These are phyloP conservation scores for Perithous albicinctus DNA, from an alignment of 2,888 invertebrate genomes.

Conservation along the genomic window DNA sequence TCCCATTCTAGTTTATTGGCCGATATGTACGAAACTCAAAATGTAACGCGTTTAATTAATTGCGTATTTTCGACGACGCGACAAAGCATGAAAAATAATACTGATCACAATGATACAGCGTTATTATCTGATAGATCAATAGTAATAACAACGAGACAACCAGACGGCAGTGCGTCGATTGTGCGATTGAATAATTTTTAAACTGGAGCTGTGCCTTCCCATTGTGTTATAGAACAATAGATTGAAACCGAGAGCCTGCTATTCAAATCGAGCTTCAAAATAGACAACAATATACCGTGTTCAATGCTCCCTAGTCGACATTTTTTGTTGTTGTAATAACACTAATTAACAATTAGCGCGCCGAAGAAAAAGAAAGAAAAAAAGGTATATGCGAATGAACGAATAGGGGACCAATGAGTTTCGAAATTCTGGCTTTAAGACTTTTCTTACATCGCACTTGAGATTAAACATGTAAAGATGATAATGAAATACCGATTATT, in stretches of 20 bases:
- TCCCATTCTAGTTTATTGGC: slow-evolving; percentile 38
- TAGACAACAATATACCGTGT: slow-evolving; percentile 20
- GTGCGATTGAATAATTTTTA: slow-evolving; percentile 40
- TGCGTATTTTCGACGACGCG: slow-evolving; percentile 20
- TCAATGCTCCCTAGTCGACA: slow-evolving; percentile 44
- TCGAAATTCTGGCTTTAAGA: slow-evolving; percentile 49
- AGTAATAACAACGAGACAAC: slow-evolving; percentile 27
- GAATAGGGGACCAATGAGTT: slow-evolving; percentile 59
- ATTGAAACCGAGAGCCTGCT: slow-evolving; percentile 26
- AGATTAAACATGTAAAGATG: slow-evolving; percentile 37
- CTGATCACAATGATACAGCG: neutral
- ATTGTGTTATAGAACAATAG: slow-evolving; percentile 50
- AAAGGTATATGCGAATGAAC: slow-evolving; percentile 38
- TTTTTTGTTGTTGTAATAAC: neutral
- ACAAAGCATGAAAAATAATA: neutral
- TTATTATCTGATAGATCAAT: neutral
- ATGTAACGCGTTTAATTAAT: slow-evolving; percentile 36
- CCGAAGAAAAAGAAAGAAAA: slow-evolving; percentile 6
- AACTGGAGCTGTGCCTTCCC: slow-evolving; percentile 58
- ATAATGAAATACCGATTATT: slow-evolving; percentile 15
- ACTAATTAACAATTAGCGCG: slow-evolving; percentile 22
- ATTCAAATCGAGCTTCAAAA: slow-evolving; percentile 1
- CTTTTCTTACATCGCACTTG: slow-evolving; percentile 39
- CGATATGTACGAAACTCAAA: slow-evolving; percentile 27
- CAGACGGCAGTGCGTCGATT: neutral